Evolutionary conservation across 2,113 vertebrate genomes (phyloP).

Genomic region (Cyanocitta stelleri): DNA sequence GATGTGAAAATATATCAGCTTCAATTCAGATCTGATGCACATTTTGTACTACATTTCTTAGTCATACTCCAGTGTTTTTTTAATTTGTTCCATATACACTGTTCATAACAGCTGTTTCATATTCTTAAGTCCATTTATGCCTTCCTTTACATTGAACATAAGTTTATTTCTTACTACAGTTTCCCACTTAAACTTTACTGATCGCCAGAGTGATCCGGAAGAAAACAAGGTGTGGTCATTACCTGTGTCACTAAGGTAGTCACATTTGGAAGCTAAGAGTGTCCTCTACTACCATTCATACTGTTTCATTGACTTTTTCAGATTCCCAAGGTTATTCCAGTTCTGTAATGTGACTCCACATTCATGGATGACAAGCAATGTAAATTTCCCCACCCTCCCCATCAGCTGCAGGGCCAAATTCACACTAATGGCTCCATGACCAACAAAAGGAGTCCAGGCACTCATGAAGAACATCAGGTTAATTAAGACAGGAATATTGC

Average conservation of each 20-base stretch:
- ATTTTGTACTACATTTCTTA: background rate
- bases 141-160: background rate
- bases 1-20: background rate
- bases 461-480: background rate
- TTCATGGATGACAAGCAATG: background rate
- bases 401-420: background rate
- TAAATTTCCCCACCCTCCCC: background rate
- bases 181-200: background rate
- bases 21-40: background rate
- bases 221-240: background rate
- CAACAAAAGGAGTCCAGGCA: background rate
- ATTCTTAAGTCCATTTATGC: background rate
- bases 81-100: background rate
- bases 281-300: background rate
- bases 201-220: background rate
- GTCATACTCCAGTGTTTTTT: background rate
- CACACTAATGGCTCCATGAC: background rate
- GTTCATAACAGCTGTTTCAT: background rate
- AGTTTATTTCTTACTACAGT: background rate
- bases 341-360: background rate
- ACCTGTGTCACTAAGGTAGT: background rate
- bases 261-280: background rate
- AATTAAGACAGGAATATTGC: background rate
- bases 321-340: background rate
- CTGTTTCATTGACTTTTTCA: background rate